Evolutionary conservation across 2,113 vertebrate genomes (phyloP), one percentile per base, ranked within the genome.

Genomic region (Misgurnus mizolepis): DNA sequence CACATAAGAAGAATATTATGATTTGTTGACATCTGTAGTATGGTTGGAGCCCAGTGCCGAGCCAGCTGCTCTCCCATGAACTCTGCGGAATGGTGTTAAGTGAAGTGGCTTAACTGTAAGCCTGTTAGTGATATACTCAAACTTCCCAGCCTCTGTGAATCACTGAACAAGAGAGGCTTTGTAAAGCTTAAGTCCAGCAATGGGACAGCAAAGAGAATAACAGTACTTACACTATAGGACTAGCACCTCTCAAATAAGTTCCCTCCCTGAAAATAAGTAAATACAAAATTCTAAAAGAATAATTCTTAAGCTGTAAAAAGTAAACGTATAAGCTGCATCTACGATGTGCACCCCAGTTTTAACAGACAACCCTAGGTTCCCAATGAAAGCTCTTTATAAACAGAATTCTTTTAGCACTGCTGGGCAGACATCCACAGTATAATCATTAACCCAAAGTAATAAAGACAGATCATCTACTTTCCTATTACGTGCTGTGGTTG

Each of bases 1-100:
- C 45, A 47, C 45, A 18, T 2, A 58, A 18, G n/a, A 17, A 18
- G 2, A 3, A 8, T 17, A 58, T 56, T 6, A 56, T 6, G 53
- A n/a, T 58, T 18, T 58, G 2, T 8, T n/a, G n/a, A 12, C 41
- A 39, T 49, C 64, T 80, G 77, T 45, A 61, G 65, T 12, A 61
- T 14, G 14, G 47, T 47, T 56, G 53, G 40, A 10, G 12, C 17
- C n/a, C 11, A 53, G 41, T 39, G 45, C 12, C 69, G 8, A 45
- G 74, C 79, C 82, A 90, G 85, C 81, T 89, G 83, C 88, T 89
- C 87, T 64, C 45, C 72, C 85, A 86, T 84, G 84, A 68, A 73
- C 79, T 39, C 2, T 78, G 62, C 71, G 72, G 72, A 83, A 79
- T 83, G 79, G 66, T 70, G 82, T 78, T 79, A 83, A 81, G 84